Conservation (phyloP, 2,797 vertebrate genomes). For the Harpagifer antarcticus region DNA sequence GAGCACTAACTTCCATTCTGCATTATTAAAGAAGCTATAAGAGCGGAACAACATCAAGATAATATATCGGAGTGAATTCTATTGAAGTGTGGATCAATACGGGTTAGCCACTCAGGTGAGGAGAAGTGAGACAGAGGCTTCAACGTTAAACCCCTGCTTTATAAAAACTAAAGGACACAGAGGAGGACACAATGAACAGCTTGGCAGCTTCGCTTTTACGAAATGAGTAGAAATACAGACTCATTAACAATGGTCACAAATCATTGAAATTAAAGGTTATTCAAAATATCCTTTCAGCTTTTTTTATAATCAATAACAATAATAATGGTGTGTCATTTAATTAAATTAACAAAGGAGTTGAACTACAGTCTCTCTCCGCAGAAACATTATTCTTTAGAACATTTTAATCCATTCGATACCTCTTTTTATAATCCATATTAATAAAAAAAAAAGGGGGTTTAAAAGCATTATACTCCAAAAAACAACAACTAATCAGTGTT, state of each 20-base stretch:
- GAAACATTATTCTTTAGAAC: too few relatives aligned
- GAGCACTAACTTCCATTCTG: too few relatives aligned
- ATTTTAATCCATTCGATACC: too few relatives aligned
- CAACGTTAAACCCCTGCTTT: not conserved
- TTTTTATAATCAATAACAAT: not conserved
- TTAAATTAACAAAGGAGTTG: too few relatives aligned
- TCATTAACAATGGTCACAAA: too few relatives aligned
- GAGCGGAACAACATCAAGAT: not conserved
- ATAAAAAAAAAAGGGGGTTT: too few relatives aligned
- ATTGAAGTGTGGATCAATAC: not conserved
- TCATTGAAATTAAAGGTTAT: not conserved
- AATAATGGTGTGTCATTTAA: too few relatives aligned
- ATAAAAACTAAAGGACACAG: not conserved
- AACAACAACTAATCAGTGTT: too few relatives aligned
- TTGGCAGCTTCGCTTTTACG: not conserved
- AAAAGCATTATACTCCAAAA: too few relatives aligned
- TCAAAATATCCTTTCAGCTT: conserved; percentile 1
- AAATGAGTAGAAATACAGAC: not conserved
- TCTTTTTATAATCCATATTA: too few relatives aligned
- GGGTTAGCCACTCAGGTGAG: not conserved
- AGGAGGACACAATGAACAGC: not conserved
- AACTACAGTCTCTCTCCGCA: too few relatives aligned
- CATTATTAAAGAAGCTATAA: too few relatives aligned
- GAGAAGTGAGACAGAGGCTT: not conserved
- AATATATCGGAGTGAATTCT: not conserved